phyloP scores from a whole-genome alignment of 2,888 invertebrate genomes.

The Antheraea yamamai region DNA sequence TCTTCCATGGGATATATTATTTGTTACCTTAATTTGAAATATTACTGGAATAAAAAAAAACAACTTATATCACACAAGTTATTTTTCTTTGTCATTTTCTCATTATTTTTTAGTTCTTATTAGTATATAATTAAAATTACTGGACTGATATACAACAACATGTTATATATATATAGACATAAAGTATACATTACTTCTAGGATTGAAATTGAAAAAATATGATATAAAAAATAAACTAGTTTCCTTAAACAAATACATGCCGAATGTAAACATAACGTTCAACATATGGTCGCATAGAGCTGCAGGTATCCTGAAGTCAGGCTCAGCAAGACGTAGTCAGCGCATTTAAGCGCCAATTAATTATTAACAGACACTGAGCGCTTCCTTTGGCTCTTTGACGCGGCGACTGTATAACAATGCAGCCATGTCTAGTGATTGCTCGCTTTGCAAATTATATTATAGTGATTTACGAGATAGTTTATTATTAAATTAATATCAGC shows the following conservation, averaged over 20 bases:
- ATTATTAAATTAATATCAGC: background rate
- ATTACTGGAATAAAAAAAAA: too few relatives aligned
- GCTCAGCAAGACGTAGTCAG: constrained; percentile 70
- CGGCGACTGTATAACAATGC: constrained; percentile 73
- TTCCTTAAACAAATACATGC: constrained; percentile 36
- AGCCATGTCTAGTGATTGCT: constrained; percentile 74
- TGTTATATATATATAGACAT: too few relatives aligned
- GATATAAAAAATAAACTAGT: too few relatives aligned
- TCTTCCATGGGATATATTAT: too few relatives aligned
- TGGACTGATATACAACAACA: too few relatives aligned
- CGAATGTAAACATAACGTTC: constrained; percentile 48
- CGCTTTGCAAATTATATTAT: constrained; percentile 76
- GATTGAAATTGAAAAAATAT: too few relatives aligned
- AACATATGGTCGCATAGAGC: constrained; percentile 67
- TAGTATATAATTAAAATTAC: too few relatives aligned
- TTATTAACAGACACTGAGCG: constrained; percentile 74
- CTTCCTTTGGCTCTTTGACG: constrained; percentile 79
- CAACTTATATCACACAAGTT: too few relatives aligned
- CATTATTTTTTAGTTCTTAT: too few relatives aligned
- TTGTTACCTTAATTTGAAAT: too few relatives aligned
- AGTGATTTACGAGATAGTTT: constrained; percentile 47
- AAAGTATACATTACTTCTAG: too few relatives aligned
- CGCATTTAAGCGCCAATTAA: constrained; percentile 80
- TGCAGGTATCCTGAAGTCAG: constrained; percentile 61
- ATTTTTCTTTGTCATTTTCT: too few relatives aligned